Evolutionary conservation across 2,888 invertebrate genomes (phyloP).

Genomic region (Cacoxenus indagator): DNA sequence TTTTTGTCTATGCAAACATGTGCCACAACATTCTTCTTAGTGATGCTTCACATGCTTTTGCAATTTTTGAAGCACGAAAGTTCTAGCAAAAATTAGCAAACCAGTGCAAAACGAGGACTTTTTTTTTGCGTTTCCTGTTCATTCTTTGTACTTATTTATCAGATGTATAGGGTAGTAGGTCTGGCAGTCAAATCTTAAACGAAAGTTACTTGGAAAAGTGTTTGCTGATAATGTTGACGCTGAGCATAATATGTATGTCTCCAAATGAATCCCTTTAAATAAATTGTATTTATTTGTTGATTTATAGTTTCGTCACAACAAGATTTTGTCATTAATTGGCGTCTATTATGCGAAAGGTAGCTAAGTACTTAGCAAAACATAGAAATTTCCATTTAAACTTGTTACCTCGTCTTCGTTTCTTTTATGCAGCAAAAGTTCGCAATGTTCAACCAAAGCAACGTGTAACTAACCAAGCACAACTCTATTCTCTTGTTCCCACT

Average conservation of each 20-base stretch:
- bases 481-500: neutral
- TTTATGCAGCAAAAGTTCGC: neutral
- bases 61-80: neutral
- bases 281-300: too few relatives aligned
- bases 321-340: neutral
- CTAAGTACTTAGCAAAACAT: neutral
- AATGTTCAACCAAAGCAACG: neutral
- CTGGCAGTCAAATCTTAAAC: neutral
- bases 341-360: neutral
- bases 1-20: neutral
- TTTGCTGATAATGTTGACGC: too few relatives aligned
- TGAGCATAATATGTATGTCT: too few relatives aligned
- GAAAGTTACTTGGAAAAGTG: neutral
- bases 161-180: neutral
- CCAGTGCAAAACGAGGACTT: neutral
- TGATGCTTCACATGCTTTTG: constrained; percentile 1
- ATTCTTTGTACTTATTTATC: neutral
- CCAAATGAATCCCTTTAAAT: too few relatives aligned
- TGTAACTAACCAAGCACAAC: neutral
- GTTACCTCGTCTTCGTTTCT: neutral
- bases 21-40: neutral
- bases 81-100: neutral
- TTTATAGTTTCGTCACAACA: neutral
- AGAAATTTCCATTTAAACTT: neutral
- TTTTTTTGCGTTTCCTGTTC: neutral